phyloP scores from a whole-genome alignment of 2,888 invertebrate species.

The Priocnemis perturbator region DNA sequence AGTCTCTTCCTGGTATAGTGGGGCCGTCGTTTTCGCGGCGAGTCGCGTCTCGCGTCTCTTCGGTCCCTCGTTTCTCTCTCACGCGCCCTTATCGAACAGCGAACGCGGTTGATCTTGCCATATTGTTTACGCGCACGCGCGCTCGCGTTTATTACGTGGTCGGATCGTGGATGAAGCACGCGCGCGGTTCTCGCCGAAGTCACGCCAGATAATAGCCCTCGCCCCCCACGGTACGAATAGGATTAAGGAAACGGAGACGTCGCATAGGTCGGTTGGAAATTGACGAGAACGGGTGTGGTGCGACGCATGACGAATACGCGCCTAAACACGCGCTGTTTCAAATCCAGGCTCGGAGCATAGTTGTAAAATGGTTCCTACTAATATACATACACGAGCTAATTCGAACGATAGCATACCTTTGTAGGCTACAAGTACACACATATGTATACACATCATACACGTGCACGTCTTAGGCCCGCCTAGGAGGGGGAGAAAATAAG shows the following conservation, averaged over 20 bases:
- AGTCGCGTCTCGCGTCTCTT: no score
- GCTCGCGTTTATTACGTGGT: no score
- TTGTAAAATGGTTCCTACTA: constrained; percentile 72
- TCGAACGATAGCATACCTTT: constrained; percentile 54
- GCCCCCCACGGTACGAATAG: no score
- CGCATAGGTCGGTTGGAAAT: not conserved
- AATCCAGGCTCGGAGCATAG: constrained; percentile 47
- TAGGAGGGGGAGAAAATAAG: constrained; percentile 29
- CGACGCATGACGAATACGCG: not conserved
- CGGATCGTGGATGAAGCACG: not conserved
- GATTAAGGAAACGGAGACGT: no score
- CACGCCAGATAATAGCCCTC: no score
- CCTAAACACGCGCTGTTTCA: not conserved
- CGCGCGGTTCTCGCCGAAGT: not conserved
- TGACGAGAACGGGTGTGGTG: not conserved
- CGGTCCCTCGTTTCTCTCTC: no score
- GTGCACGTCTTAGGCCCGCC: constrained; percentile 41
- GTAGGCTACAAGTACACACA: constrained; percentile 26
- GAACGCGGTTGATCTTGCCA: constrained; percentile 51
- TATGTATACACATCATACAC: constrained; percentile 10
- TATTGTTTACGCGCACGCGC: constrained; percentile 2
- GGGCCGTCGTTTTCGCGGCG: no score
- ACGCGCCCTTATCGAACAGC: not conserved
- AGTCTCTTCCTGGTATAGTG: no score
- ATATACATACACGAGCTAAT: constrained; percentile 64